Evolutionary conservation across 2,113 vertebrate genomes (phyloP), one percentile per base, ranked within the genome.

Genomic region (Platysternon megacephalum): DNA sequence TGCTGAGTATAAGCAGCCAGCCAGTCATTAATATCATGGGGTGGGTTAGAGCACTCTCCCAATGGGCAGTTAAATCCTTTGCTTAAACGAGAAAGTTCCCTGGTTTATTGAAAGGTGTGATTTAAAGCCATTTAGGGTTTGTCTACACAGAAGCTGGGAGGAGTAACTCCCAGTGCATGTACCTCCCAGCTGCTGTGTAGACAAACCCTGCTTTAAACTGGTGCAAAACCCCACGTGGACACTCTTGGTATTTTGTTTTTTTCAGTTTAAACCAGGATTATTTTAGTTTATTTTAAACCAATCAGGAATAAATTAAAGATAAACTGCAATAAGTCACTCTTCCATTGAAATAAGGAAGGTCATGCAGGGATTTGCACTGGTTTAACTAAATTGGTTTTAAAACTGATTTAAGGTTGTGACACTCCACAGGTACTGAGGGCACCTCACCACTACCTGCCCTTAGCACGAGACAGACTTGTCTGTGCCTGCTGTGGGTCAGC

Each of bases 271-370:
- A 86, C 74, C 48, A 85, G 22, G 21, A 2, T 81, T 4, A 86
- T n/a, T 74, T 42, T 83, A 93, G 86, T 84, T 58, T 86, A n/a
- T 86, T 92, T 79, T 92, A 93, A 88, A 87, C 91, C 93, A 92
- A 93, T 95, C 82, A 85, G 89, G 89, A 91, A 94, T 95, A 96
- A 74, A 53, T 76, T 42, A 97, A 96, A 91, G 39, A 29, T 89
- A 94, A 96, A 93, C 85, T 91, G 92, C 82, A 84, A 39, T 85
- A 88, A 95, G 46, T 68, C 76, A 93, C 92, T 79, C 51, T 87
- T 44, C 26, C 58, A 79, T 74, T 92, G 92, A 89, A 95, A 95
- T 88, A 82, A 44, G 29, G 14, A 26, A 82, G 83, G 14, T 93
- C 53, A 32, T 84, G 49, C 3, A 29, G 86, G 87, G 16, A 83